A percentile compares a stretch with the other conserved stretches of the same genome.
Conservation (phyloP, 2,888 invertebrate species). For the Eurytoma californica region DNA sequence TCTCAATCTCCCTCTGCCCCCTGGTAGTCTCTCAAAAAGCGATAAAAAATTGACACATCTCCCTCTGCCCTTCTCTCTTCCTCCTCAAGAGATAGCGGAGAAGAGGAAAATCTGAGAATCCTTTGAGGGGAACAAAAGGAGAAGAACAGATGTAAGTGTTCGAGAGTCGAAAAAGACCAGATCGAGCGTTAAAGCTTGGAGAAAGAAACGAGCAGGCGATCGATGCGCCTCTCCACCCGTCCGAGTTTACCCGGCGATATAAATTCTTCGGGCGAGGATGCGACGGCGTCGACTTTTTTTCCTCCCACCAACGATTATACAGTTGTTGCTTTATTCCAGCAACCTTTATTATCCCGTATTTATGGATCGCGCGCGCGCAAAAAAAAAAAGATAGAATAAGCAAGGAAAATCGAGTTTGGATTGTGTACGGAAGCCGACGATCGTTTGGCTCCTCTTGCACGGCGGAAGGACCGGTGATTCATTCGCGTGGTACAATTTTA, state of each 20-base stretch:
- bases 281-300: neutral
- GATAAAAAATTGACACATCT: conserved; percentile 50
- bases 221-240: conserved; percentile 34
- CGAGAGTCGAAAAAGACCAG: neutral
- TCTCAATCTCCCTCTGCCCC: neutral
- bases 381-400: neutral
- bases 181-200: conserved; percentile 30
- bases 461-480: no score
- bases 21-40: conserved; percentile 9
- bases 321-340: neutral
- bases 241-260: conserved; percentile 9
- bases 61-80: neutral
- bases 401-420: conserved; percentile 38
- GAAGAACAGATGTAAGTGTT: conserved; percentile 34
- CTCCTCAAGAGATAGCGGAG: neutral
- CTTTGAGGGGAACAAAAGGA: conserved; percentile 40
- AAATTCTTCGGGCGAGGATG: conserved; percentile 9
- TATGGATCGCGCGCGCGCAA: neutral
- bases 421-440: conserved; percentile 37
- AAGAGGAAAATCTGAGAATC: neutral
- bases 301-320: neutral
- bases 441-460: conserved; percentile 19
- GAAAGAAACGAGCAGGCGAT: conserved; percentile 17
- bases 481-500: no score
- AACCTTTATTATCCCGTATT: conserved; percentile 33